Evolutionary conservation across 2,113 vertebrate species (phyloP), one percentile per base, ranked within the genome.

Genomic region (Rhombomys opimus): DNA sequence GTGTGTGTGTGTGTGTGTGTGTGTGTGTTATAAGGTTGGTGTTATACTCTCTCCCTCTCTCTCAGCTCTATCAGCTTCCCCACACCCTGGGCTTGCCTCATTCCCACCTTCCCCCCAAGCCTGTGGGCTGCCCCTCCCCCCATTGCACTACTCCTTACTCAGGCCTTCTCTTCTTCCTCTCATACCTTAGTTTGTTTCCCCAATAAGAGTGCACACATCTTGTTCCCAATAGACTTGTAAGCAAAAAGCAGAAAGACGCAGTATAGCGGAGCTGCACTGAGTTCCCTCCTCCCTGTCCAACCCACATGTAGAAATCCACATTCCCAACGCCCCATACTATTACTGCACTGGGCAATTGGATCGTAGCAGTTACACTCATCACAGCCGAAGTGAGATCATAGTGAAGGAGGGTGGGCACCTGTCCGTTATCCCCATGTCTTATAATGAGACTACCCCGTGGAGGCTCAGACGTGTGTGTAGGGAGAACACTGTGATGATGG

Each of bases 241-340:
- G 30, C 87, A 50, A 27, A 38, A 65, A n/a, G 63, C 82, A 50
- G n/a, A 63, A 68, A 89, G 61, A 86, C 5, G 32, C 15, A 81
- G 20, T 59, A 57, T 23, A 35, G 12, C 27, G n/a, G 72, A n/a
- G 7, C 76, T 63, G 65, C 84, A 41, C 32, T 89, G 25, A 72
- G 14, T 5, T n/a, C 2, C 4, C 2, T 2, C 8, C 2, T 2
- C 32, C 0, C 5, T 3, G 27, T 15, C 38, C 23, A 72, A 15
- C 57, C 67, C 27, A n/a, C 20, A 77, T 3, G n/a, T 7, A 52
- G 30, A 93, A 81, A 67, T 65, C 72, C 80, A 61, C 25, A 86
- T 9, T 6, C 27, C 50, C 5, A 23, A 25, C 8, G 23, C 25
- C 17, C 89, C 15, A 11, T 72, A 93, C 85, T 54, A 2, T 9